Percentiles rank a stretch among this genome's conserved stretches.
These are phyloP conservation scores for Steatocranus sp. DNA, from an alignment of 2,797 vertebrate genomes.

Conservation along the genomic window DNA sequence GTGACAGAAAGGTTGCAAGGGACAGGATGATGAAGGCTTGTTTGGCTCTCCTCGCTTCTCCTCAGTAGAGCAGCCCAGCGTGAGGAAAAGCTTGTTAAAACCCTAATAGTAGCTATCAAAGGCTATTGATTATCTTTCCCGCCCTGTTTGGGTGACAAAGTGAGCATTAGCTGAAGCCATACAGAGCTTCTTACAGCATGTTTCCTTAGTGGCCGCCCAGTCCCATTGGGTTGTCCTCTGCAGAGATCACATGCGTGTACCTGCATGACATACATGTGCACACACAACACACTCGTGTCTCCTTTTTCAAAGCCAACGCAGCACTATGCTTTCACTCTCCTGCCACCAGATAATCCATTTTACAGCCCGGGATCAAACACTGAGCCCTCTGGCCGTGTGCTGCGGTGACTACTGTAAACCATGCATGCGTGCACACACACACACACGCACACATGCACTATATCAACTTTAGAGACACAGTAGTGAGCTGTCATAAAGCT, in stretches of 20 bases:
- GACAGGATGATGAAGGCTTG: slow-evolving; percentile 53
- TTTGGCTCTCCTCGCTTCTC: slow-evolving; percentile 51
- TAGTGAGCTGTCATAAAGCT: slow-evolving; percentile 13
- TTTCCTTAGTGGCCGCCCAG: slow-evolving; percentile 63
- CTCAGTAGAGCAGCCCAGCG: slow-evolving; percentile 70
- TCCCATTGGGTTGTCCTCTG: slow-evolving; percentile 47
- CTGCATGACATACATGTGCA: background rate
- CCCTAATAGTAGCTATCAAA: slow-evolving; percentile 81
- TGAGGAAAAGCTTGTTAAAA: slow-evolving; percentile 82
- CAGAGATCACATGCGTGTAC: slow-evolving; percentile 40
- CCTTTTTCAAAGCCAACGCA: slow-evolving; percentile 49
- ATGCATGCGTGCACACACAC: background rate
- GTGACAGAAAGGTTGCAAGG: slow-evolving; percentile 28
- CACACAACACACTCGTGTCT: background rate
- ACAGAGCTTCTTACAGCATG: slow-evolving; percentile 64
- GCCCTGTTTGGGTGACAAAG: slow-evolving; percentile 82
- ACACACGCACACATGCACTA: background rate
- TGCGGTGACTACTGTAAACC: slow-evolving; percentile 52
- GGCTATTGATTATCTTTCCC: slow-evolving; percentile 87
- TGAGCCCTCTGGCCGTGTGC: slow-evolving; percentile 74
- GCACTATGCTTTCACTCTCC: slow-evolving; percentile 68
- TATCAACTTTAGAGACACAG: slow-evolving; percentile 1
- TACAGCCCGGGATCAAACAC: slow-evolving; percentile 79
- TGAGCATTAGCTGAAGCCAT: slow-evolving; percentile 78
- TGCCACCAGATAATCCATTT: slow-evolving; percentile 79